Conservation (phyloP, 1,140 invertebrate species). For the Nylanderia fulva region DNA sequence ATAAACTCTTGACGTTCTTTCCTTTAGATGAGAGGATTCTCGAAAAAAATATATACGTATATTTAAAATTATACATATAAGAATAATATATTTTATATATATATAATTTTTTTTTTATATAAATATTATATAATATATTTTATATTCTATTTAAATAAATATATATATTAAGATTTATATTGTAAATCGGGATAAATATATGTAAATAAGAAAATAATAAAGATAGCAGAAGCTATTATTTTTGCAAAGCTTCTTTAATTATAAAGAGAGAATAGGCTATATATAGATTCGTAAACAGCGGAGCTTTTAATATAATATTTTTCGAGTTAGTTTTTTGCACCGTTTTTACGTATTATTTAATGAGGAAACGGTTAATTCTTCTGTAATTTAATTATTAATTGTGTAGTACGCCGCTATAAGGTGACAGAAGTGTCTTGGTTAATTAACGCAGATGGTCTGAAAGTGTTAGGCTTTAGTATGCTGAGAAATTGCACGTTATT, state of each 20-base stretch:
- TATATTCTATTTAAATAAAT: no score
- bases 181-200: neutral
- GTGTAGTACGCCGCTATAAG: neutral
- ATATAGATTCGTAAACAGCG: neutral
- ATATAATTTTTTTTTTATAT: no score
- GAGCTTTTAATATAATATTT: neutral
- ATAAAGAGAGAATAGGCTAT: no score
- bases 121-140: neutral
- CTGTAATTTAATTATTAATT: conserved; percentile 41
- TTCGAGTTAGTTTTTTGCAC: neutral
- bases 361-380: conserved; percentile 1
- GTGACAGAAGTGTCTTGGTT: conserved; percentile 7
- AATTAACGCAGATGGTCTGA: conserved; percentile 12
- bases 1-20: neutral
- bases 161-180: no score
- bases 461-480: neutral
- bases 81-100: neutral
- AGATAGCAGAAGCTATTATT: neutral
- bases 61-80: neutral
- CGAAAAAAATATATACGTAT: neutral
- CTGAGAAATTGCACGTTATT: conserved; percentile 31
- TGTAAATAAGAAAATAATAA: neutral
- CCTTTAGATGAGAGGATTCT: no score
- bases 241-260: neutral
- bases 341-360: neutral